Conservation (phyloP, 2,797 vertebrate species). For the Thunnus albacares region DNA sequence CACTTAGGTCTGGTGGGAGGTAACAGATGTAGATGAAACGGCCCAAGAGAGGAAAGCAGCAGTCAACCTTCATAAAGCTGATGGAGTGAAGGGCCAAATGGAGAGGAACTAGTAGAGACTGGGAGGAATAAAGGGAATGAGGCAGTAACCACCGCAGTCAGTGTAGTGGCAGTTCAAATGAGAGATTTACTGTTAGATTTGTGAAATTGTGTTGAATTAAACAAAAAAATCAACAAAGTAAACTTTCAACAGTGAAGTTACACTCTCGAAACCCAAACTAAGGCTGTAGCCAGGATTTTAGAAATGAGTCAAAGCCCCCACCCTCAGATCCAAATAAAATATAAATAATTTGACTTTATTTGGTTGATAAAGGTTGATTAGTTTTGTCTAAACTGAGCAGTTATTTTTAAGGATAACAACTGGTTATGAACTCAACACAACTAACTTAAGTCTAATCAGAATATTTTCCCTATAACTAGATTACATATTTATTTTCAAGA, state of each 20-base stretch:
- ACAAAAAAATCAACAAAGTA: not conserved
- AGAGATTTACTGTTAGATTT: conserved; percentile 5
- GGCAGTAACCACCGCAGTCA: conserved; percentile 18
- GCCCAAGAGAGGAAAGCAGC: conserved; percentile 71
- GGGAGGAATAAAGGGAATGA: conserved; percentile 58
- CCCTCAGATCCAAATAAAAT: not conserved
- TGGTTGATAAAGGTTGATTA: too few relatives aligned
- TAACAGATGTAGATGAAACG: conserved; percentile 82
- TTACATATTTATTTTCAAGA: not conserved
- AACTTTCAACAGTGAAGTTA: not conserved
- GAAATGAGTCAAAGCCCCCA: not conserved
- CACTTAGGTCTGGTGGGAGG: conserved; percentile 62
- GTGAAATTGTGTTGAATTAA: conserved; percentile 17
- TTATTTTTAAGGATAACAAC: not conserved
- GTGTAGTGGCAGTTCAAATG: not conserved
- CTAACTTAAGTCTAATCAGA: not conserved
- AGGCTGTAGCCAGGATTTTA: not conserved
- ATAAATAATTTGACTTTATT: too few relatives aligned
- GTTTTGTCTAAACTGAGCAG: not conserved
- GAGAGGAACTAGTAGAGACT: conserved; percentile 84
- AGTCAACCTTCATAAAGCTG: conserved; percentile 82
- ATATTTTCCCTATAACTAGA: not conserved
- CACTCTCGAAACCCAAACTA: not conserved
- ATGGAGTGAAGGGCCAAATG: conserved; percentile 81
- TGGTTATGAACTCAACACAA: not conserved